phyloP scores from a whole-genome alignment of 2,113 vertebrate species.

The Pseudopodoces humilis region DNA sequence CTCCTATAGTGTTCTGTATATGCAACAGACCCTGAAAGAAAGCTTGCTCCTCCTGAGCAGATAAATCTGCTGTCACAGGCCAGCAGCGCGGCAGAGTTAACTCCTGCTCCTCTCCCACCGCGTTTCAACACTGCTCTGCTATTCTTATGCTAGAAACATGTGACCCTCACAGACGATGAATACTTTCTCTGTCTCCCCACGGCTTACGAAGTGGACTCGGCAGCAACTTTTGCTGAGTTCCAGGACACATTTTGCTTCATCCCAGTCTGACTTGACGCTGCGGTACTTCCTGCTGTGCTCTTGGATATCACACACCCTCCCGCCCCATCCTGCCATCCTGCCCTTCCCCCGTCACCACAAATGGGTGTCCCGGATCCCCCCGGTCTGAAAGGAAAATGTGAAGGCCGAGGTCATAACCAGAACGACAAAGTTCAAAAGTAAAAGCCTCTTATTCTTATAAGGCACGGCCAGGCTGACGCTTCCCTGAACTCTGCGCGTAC shows the following conservation, averaged over 20 bases:
- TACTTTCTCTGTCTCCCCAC: not conserved
- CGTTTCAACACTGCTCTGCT: not conserved
- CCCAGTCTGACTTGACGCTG: not conserved
- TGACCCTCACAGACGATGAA: not conserved
- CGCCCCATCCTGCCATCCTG: not conserved
- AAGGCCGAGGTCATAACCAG: not conserved
- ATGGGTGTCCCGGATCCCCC: not conserved
- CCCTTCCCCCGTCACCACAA: not conserved
- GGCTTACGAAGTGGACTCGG: rapidly evolving
- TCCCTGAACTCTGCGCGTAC: not conserved
- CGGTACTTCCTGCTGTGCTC: not conserved
- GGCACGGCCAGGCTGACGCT: not conserved
- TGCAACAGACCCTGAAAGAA: not conserved
- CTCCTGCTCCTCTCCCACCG: not conserved
- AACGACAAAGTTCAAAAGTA: not conserved
- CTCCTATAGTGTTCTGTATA: too few relatives aligned
- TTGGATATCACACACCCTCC: not conserved
- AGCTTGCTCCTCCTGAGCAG: not conserved
- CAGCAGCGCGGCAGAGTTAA: not conserved
- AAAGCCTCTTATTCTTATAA: not conserved
- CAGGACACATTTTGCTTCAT: not conserved
- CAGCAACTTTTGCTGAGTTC: not conserved
- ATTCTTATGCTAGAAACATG: not conserved
- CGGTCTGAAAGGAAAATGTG: rapidly evolving
- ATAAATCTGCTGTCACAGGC: too few relatives aligned